Evolutionary conservation across 2,113 vertebrate species (phyloP).

Genomic region (Oncorhynchus clarkii): DNA sequence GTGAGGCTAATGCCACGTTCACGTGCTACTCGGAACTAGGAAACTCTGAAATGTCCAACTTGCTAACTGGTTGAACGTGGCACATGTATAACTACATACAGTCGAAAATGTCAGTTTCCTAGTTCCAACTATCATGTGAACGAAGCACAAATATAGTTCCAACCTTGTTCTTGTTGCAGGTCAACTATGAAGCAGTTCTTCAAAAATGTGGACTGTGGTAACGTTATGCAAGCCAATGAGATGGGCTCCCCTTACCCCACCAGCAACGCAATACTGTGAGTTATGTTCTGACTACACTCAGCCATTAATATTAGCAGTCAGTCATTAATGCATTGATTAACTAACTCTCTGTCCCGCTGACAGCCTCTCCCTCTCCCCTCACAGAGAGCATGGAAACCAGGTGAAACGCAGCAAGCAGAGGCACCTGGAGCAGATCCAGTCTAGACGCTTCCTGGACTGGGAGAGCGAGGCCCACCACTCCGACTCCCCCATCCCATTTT

Average conservation of each 20-base stretch:
- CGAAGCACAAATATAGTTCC: background rate
- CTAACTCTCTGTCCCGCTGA: background rate
- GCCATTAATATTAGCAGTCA: background rate
- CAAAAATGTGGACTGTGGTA: conserved; percentile 77
- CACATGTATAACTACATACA: no score
- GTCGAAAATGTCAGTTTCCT: no score
- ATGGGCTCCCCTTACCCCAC: conserved; percentile 58
- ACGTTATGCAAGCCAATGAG: conserved; percentile 76
- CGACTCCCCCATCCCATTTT: conserved; percentile 68
- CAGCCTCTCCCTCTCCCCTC: conserved; percentile 44
- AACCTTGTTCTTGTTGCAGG: conserved; percentile 61
- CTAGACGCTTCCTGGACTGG: conserved; percentile 81
- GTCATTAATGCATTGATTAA: background rate
- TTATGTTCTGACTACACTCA: conserved; percentile 14
- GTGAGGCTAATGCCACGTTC: no score
- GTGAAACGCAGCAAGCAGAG: conserved; percentile 80
- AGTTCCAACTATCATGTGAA: background rate
- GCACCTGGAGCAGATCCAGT: conserved; percentile 81
- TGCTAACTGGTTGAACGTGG: no score
- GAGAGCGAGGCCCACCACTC: conserved; percentile 72
- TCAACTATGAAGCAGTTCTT: conserved; percentile 87
- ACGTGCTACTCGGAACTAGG: no score
- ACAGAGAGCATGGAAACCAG: conserved; percentile 80
- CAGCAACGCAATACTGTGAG: conserved; percentile 60
- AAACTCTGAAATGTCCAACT: no score